Evolutionary conservation across 1,140 invertebrate species (phyloP).

Genomic region (Temnothorax longispinosus): DNA sequence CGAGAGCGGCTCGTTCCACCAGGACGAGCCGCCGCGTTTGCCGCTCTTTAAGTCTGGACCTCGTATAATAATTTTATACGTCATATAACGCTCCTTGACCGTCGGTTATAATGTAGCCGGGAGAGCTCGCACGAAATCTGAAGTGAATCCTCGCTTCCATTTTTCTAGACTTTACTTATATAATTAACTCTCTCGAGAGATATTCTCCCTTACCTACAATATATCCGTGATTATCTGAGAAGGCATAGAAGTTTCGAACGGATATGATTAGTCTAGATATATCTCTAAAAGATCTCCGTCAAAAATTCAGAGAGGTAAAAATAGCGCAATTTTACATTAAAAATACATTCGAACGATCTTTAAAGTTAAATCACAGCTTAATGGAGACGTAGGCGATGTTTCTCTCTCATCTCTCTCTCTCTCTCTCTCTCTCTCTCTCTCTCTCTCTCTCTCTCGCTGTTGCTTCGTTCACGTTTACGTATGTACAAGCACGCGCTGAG

Average conservation of each 20-base stretch:
- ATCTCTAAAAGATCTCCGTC: background rate
- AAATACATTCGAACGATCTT: background rate
- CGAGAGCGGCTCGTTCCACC: constrained; percentile 25
- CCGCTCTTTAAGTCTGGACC: constrained; percentile 38
- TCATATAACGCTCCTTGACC: constrained; percentile 35
- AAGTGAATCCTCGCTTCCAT: background rate
- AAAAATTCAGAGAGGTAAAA: background rate
- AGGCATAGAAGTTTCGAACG: background rate
- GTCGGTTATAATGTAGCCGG: background rate
- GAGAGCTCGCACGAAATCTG: background rate
- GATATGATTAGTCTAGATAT: background rate
- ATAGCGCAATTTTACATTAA: background rate
- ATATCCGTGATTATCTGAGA: background rate
- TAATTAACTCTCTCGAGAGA: background rate
- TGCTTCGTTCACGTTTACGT: background rate
- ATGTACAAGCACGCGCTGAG: background rate
- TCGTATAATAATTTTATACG: constrained; percentile 56
- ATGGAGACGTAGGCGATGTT: background rate
- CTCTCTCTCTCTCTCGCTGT: background rate
- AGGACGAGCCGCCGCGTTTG: constrained; percentile 27
- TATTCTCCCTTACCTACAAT: background rate
- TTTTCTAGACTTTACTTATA: background rate
- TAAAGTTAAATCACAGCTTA: background rate
- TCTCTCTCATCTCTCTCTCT: background rate
- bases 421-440: background rate